Base-by-base conservation (phyloP, 2,113 vertebrate genomes). In the Mus pahari region DNA sequence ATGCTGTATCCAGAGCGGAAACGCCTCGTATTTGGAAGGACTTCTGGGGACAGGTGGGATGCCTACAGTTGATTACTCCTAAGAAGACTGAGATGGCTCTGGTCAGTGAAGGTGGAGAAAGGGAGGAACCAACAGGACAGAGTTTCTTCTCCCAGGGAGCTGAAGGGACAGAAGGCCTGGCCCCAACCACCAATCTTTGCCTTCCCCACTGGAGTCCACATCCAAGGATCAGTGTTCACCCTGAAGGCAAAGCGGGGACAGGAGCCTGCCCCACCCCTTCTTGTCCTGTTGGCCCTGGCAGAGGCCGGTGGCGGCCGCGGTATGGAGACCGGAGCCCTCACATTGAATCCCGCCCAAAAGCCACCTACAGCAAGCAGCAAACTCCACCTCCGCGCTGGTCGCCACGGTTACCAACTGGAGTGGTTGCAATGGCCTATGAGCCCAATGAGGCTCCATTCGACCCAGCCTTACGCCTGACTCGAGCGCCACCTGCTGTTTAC, bases 401-500 rank as follows among this genome's bases (percentile, higher is more conserved):
- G 6, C 64, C 45, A 12, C 39, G 68, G 24, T 42, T 2, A 19
- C 48, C 48, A 58, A 31, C 22, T 12, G 31, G 1, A 7, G 22
- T 3, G 53, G 74, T 36, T 1, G 71, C 33, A 5, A 13, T 62
- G 36, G 53, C 68, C 0, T 0, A 22, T 10, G 9, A 5, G 87
- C 50, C 50, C 45, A 39, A n/a, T 60, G 62, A 14, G 55, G 22
- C 64, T 0, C 1, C 16, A 6, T 2, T 45, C 22, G 31, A 24
- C 33, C 14, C 45, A 55, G 31, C 55, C 7, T 96, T 94, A 50
- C 39, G 82, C 95, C 96, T 66, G 83, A 66, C 97, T 95, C 26
- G 78, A 92, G 95, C 92, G 96, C 97, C 97, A 97, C 94, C 97
- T 98, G 95, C 96, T 93, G 97, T 78, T 66, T 55, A 17, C 42